phyloP scores from a whole-genome alignment of 1,140 invertebrate species.

The Battus philenor region DNA sequence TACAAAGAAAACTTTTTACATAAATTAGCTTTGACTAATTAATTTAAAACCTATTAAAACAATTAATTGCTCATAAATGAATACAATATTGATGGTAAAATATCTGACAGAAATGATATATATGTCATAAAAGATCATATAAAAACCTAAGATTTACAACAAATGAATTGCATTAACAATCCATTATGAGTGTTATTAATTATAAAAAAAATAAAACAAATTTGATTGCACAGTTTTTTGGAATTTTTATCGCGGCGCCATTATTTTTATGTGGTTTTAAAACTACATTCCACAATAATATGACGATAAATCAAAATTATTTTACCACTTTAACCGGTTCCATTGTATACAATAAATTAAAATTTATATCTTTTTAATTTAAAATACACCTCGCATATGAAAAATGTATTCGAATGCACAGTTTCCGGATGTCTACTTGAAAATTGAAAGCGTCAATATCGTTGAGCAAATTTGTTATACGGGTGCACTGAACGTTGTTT shows the following conservation, averaged over 20 bases:
- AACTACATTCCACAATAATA: constrained; percentile 11
- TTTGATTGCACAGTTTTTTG: constrained; percentile 12
- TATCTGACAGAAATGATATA: too few relatives aligned
- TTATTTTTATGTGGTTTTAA: constrained; percentile 13
- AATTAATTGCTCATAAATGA: too few relatives aligned
- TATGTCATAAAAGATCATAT: too few relatives aligned
- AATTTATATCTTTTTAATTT: constrained; percentile 4
- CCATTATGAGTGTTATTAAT: constrained; percentile 8
- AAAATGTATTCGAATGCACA: not conserved
- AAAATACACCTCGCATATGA: not conserved
- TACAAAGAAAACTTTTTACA: too few relatives aligned
- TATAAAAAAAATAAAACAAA: constrained; percentile 9
- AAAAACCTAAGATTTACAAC: too few relatives aligned
- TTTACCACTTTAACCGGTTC: not conserved
- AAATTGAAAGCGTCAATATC: constrained; percentile 34
- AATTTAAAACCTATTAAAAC: too few relatives aligned
- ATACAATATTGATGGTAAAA: too few relatives aligned
- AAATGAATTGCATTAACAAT: too few relatives aligned
- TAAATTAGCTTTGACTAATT: too few relatives aligned
- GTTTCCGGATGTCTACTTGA: constrained; percentile 22
- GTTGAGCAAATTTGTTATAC: constrained; percentile 24
- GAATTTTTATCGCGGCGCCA: constrained; percentile 13
- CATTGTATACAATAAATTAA: constrained; percentile 3
- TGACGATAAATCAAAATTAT: constrained; percentile 5
- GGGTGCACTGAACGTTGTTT: constrained; percentile 23